Evolutionary conservation across 2,113 vertebrate genomes (phyloP).

Genomic region (Tragelaphus scriptus): DNA sequence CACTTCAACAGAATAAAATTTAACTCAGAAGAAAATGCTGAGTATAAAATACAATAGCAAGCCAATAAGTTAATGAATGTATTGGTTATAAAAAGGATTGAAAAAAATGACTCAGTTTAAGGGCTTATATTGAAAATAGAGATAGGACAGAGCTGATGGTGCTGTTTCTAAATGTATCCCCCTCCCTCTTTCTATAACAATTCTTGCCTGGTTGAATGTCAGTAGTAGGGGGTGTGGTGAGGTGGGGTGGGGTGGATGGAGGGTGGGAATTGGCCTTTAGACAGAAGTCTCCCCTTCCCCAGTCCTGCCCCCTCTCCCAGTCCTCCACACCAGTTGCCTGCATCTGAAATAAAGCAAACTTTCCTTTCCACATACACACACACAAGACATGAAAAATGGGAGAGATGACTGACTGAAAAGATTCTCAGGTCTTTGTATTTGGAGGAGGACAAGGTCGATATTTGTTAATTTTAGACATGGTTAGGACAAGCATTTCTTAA

Average conservation of each 20-base stretch:
- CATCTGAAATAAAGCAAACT: neutral
- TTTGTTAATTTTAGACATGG: neutral
- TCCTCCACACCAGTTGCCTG: neutral
- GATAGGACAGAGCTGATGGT: neutral
- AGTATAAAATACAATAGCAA: neutral
- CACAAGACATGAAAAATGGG: neutral
- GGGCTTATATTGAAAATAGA: neutral
- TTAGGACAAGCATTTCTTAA: neutral
- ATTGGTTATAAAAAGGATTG: neutral
- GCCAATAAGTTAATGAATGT: neutral
- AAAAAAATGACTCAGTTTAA: neutral
- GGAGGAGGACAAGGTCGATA: neutral
- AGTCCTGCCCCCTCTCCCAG: neutral
- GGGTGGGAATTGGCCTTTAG: neutral
- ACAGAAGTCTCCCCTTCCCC: neutral
- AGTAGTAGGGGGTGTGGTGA: neutral
- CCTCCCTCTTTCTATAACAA: neutral
- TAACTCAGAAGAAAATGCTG: neutral
- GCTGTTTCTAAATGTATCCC: neutral
- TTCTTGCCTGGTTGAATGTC: neutral
- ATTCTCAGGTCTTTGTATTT: neutral
- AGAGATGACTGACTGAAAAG: neutral
- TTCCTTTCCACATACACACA: neutral
- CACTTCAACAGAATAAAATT: neutral
- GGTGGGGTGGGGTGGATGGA: neutral